Conservation (phyloP, 2,888 invertebrate genomes). For the Epinotia nisella region DNA sequence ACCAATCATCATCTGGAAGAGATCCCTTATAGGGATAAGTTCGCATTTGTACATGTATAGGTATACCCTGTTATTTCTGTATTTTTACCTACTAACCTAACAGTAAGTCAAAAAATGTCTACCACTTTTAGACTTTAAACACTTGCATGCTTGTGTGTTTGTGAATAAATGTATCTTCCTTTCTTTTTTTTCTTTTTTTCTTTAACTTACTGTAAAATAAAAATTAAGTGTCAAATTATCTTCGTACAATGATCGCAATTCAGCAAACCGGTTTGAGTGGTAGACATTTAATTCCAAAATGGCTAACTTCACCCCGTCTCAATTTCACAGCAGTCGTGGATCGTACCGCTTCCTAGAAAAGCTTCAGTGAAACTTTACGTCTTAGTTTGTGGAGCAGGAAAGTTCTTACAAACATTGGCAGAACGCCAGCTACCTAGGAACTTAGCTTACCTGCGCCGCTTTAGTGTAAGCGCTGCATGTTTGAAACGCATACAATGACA, state of each 20-base stretch:
- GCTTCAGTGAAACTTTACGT: conserved; percentile 65
- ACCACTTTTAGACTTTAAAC: too few relatives aligned
- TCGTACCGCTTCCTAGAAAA: conserved; percentile 55
- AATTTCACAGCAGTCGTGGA: conserved; percentile 36
- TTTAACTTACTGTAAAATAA: too few relatives aligned
- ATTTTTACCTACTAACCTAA: too few relatives aligned
- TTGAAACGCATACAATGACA: not conserved
- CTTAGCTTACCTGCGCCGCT: conserved; percentile 60
- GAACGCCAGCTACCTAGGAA: conserved; percentile 61
- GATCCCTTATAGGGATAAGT: too few relatives aligned
- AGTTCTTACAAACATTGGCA: conserved; percentile 73
- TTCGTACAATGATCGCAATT: not conserved
- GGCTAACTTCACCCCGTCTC: not conserved
- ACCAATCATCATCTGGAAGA: too few relatives aligned
- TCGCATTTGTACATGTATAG: too few relatives aligned
- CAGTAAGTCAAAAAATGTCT: too few relatives aligned
- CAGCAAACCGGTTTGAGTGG: not conserved
- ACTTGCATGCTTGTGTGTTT: too few relatives aligned
- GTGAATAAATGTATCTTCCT: too few relatives aligned
- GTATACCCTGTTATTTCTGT: too few relatives aligned
- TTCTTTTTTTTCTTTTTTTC: too few relatives aligned
- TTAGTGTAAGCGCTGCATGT: not conserved
- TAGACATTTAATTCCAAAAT: not conserved
- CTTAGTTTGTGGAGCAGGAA: conserved; percentile 58
- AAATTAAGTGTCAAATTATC: too few relatives aligned